phyloP scores from a whole-genome alignment of 2,888 invertebrate genomes.

The Palloptera scutellata region DNA sequence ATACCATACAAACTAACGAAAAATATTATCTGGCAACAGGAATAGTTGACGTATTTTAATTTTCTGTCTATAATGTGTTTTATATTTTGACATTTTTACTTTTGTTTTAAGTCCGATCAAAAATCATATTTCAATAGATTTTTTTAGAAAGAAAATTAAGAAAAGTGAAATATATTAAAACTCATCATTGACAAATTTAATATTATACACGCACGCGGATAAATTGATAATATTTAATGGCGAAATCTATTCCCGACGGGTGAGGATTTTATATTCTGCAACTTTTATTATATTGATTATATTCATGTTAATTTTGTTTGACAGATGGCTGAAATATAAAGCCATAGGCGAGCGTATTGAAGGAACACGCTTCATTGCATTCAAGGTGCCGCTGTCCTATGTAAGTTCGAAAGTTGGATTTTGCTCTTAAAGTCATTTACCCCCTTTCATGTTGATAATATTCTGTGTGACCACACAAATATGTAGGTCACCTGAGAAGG shows the following conservation, averaged over 20 bases:
- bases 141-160: not conserved
- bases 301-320: slow-evolving; percentile 30
- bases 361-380: slow-evolving; percentile 68
- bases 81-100: no score
- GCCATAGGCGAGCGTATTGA: slow-evolving; percentile 65
- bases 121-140: no score
- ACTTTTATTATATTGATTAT: not conserved
- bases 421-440: no score
- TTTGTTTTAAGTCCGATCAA: no score
- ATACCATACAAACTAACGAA: no score
- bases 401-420: slow-evolving; percentile 51
- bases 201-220: not conserved
- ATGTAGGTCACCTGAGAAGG: no score
- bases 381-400: slow-evolving; percentile 68
- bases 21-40: no score
- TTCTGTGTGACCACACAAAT: no score
- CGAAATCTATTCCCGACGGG: slow-evolving; percentile 48
- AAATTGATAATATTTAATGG: slow-evolving; percentile 27
- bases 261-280: slow-evolving; percentile 26
- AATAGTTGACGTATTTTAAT: no score
- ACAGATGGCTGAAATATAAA: slow-evolving; percentile 63
- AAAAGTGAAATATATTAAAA: not conserved
- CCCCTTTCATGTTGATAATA: no score
- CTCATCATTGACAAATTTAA: not conserved
- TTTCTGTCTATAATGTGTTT: no score